Base-by-base conservation (phyloP, 2,797 vertebrate species). In the Orestias chungarensis region DNA sequence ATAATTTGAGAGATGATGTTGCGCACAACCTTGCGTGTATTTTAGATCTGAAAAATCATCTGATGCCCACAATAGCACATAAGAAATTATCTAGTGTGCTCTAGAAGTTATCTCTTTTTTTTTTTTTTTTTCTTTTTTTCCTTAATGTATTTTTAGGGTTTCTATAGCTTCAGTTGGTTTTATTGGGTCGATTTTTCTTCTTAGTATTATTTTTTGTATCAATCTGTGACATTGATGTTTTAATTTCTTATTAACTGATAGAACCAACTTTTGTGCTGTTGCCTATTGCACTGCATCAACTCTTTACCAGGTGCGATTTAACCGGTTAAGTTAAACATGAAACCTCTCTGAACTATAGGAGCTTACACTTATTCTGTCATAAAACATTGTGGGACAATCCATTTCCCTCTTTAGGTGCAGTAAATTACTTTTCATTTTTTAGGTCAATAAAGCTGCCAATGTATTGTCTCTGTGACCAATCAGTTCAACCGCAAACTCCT, bases 381-480 rank as follows among this genome's bases (percentile, higher is more conserved):
- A 44, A 25, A 35, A 6, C 27, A 31, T 55, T 40, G 64, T 42
- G 44, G 49, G 35, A 46, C 20, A 65, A 42, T 52, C 46, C 0
- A 29, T 59, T 50, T 71, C 54, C 20, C 44, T 54, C 47, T 64
- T 64, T 3, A 11, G 59, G 27, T 47, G 33, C 57, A 46, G 47
- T 75, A 23, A 76, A 71, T 65, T 12, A 66, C 65, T 73, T 72
- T 31, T n/a, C n/a, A n/a, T n/a, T n/a, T 57, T 29, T 71, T 52
- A 74, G 66, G 73, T 71, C 61, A 31, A 70, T 68, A 20, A 66
- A 35, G 20, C 38, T 74, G 71, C 76, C 78, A 70, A 2, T 15
- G 29, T 61, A 72, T 83, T 86, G 76, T 89, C 55, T 75, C 68
- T 65, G 33, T 64, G 66, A 75, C 54, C 70, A 71, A 81, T 80